Evolutionary conservation across 2,797 vertebrate genomes (phyloP).

Genomic region (Pseudochirops cupreus): DNA sequence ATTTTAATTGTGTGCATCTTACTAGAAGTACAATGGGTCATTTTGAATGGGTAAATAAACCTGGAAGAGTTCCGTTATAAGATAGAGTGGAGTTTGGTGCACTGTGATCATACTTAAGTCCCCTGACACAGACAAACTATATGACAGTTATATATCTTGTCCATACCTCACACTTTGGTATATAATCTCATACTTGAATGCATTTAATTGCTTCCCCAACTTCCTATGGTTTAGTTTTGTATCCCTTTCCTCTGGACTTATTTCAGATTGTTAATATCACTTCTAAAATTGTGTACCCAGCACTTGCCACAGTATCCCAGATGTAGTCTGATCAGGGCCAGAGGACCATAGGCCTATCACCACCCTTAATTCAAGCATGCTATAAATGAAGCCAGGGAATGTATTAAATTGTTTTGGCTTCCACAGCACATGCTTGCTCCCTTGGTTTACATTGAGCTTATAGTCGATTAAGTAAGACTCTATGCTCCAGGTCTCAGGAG

Average conservation of each 20-base stretch:
- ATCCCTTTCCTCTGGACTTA: not conserved
- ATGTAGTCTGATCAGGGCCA: not conserved
- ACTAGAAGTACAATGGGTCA: not conserved
- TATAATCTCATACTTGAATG: not conserved
- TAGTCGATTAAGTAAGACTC: not conserved
- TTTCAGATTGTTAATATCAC: not conserved
- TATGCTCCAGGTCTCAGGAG: not conserved
- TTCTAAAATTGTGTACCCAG: not conserved
- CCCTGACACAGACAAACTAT: not conserved
- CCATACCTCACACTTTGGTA: not conserved
- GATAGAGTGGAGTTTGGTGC: not conserved
- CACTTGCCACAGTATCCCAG: not conserved
- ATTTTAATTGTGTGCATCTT: constrained; percentile 50
- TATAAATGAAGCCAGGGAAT: not conserved
- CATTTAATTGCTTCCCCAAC: constrained; percentile 1
- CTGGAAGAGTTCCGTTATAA: not conserved
- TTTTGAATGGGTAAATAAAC: constrained; percentile 28
- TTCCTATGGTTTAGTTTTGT: not conserved
- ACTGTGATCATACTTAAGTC: not conserved
- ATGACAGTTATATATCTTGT: not conserved
- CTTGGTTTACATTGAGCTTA: not conserved
- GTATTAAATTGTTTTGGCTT: not conserved
- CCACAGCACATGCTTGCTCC: not conserved
- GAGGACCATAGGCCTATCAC: not conserved
- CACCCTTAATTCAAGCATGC: not conserved